A percentile compares a stretch with the other conserved stretches of the same genome.
Conservation (phyloP, 37 sponge, comb jelly and placozoan genomes). For the Dysidea cf. avara region DNA sequence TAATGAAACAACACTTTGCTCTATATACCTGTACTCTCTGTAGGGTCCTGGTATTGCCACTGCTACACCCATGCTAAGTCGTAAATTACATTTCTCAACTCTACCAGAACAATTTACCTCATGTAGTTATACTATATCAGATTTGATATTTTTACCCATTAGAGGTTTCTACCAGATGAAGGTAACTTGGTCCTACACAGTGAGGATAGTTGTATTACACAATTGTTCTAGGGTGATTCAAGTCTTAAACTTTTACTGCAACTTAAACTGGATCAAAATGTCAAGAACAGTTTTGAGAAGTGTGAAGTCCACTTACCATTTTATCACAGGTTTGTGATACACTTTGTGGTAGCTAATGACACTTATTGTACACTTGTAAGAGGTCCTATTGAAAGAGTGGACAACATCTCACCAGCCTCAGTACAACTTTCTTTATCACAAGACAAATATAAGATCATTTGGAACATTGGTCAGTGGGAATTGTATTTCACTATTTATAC, state of each 20-base stretch:
- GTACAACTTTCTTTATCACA: conserved; percentile 29
- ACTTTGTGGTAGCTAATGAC: too few species aligned
- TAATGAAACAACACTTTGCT: neutral
- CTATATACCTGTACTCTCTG: too few species aligned
- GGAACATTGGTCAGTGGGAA: conserved; percentile 70
- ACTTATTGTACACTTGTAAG: conserved; percentile 19
- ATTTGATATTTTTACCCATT: conserved; percentile 57
- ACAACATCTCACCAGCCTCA: conserved; percentile 56
- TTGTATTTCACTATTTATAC: too few species aligned
- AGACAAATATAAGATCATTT: conserved; percentile 69
- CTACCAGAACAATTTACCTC: conserved; percentile 69
- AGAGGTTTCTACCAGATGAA: conserved; percentile 93
- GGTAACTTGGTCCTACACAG: too few species aligned
- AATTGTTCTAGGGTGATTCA: conserved; percentile 47
- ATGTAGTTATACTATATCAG: conserved; percentile 61
- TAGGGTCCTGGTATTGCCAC: neutral
- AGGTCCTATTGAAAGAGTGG: conserved; percentile 70
- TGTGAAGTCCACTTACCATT: conserved; percentile 85
- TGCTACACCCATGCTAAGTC: neutral
- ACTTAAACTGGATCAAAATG: conserved; percentile 67
- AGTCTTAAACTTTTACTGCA: conserved; percentile 71
- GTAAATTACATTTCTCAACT: conserved; percentile 84
- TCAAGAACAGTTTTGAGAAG: conserved; percentile 86
- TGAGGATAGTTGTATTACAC: too few species aligned
- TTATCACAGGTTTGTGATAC: conserved; percentile 75